Evolutionary conservation across 1,140 invertebrate species (phyloP), one percentile per base, ranked within the genome.

Genomic region (Drosophila pandora): DNA sequence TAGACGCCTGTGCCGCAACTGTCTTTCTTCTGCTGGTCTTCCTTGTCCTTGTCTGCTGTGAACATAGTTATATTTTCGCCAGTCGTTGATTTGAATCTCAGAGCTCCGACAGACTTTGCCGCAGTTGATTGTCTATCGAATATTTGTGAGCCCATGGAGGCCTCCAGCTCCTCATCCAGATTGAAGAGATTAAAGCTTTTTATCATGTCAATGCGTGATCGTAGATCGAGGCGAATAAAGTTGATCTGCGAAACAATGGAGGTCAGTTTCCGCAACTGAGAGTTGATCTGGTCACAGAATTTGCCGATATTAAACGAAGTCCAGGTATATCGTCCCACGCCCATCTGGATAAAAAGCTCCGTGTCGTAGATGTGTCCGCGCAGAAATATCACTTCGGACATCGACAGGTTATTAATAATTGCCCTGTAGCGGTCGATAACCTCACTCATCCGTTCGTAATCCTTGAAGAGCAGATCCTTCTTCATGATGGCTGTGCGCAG

Each of bases 251-350:
- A 93, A 1, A 95, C 94, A 12, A 95, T 92, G 0, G 94, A 95
- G 37, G 92, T 93, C 56, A 96, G 92, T 76, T 94, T 94, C 28
- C 93, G 93, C 10, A 94, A 60, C 57, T 94, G 90, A 0, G 69
- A 76, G 13, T 87, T 83, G 47, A 95, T 96, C 22, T 92, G 92
- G 0, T 91, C 71, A 10, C 94, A 93, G 84, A 96, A 98, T 54
- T 97, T 96, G 34, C 92, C 92, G 47, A 98, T 97, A 10, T 95
- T 95, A 2, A 97, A 92, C 0, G 96, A 96, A 64, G 95, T 95
- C 97, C 97, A 98, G 56, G 95, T 96, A 28, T 97, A 94, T 28
- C 97, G 93, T 5, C 95, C 95, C 0, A 96, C 90, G 6, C 97
- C 97, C 23, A 96, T 96, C 60, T 96, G 94, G 54, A 98, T 95